phyloP scores from a whole-genome alignment of 2,888 invertebrate genomes.

The Priocnemis perturbator region DNA sequence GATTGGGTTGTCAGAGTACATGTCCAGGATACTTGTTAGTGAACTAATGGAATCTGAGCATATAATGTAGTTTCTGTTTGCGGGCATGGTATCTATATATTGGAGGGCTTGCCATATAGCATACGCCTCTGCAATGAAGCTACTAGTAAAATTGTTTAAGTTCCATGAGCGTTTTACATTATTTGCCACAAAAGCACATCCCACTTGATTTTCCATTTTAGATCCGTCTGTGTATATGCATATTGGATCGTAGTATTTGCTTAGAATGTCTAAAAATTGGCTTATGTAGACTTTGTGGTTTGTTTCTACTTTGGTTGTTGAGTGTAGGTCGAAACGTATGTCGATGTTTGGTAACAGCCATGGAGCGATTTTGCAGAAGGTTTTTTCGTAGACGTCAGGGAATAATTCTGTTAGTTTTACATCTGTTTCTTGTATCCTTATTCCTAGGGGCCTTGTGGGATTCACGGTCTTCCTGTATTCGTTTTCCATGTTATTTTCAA shows the following conservation, averaged over 20 bases:
- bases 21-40: neutral
- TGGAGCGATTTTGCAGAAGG: neutral
- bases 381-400: neutral
- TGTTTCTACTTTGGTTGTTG: neutral
- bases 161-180: neutral
- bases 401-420: neutral
- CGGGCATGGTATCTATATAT: too few species aligned
- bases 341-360: neutral
- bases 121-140: neutral
- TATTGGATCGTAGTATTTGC: neutral
- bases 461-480: neutral
- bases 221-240: conserved; percentile 4
- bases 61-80: too few species aligned
- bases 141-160: neutral
- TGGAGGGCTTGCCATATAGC: too few species aligned
- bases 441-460: neutral
- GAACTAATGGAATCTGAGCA: neutral
- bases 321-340: neutral
- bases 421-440: neutral
- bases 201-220: neutral
- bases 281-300: neutral
- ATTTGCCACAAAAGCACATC: conserved; percentile 1
- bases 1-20: neutral
- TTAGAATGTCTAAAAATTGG: neutral
- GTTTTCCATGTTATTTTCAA: too few species aligned